A percentile compares a stretch with the other conserved stretches of the same genome.
These are phyloP conservation scores for Metopolophium dirhodum DNA, from an alignment of 1,140 invertebrate genomes.

Conservation along the genomic window DNA sequence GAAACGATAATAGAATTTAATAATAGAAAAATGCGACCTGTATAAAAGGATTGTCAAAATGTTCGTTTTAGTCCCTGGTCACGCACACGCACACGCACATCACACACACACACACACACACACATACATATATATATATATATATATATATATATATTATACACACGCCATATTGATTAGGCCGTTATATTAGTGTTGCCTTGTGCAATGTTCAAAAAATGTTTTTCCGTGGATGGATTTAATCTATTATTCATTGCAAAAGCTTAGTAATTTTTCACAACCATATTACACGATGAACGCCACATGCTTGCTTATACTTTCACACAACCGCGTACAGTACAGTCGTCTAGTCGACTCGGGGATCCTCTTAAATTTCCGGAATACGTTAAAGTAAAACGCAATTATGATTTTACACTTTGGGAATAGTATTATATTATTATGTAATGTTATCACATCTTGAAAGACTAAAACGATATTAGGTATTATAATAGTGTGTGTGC, in stretches of 20 bases:
- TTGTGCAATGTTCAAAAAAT: constrained; percentile 3
- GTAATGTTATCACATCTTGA: background rate
- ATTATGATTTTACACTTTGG: constrained; percentile 23
- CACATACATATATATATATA: background rate
- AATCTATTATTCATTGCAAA: constrained; percentile 49
- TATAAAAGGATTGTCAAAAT: constrained; percentile 40
- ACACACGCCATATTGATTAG: constrained; percentile 38
- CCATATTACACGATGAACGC: background rate
- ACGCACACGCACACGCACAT: background rate
- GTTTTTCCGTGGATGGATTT: background rate
- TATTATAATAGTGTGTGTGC: background rate
- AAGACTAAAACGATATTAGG: background rate
- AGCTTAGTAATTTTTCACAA: constrained; percentile 26
- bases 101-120: background rate
- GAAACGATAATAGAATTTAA: background rate
- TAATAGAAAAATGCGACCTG: background rate
- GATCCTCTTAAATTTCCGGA: background rate
- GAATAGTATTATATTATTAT: background rate
- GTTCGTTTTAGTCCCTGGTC: constrained; percentile 39
- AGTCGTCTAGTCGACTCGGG: background rate
- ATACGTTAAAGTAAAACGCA: constrained; percentile 27
- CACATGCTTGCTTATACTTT: background rate
- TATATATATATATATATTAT: background rate
- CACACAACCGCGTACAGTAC: too few relatives aligned
- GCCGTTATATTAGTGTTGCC: background rate